Percentiles rank a stretch among this genome's conserved stretches.
Evolutionary conservation across 1,140 invertebrate genomes (phyloP).

Genomic region (Venustaconcha ellipsiformis): DNA sequence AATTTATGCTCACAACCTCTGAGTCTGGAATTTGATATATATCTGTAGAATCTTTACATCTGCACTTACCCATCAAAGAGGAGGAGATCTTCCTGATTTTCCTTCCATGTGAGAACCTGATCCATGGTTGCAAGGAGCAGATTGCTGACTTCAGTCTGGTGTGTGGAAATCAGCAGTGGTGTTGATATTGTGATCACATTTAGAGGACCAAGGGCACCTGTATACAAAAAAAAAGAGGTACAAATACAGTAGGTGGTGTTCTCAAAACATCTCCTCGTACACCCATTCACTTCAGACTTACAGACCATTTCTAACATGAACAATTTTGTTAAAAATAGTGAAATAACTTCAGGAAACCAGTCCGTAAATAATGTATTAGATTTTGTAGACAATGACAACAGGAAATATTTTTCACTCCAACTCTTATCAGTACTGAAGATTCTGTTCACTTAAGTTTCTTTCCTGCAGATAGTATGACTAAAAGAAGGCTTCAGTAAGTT

Average conservation of each 20-base stretch:
- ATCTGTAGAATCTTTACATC: background rate
- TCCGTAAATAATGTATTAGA: too few species aligned
- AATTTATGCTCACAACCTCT: too few species aligned
- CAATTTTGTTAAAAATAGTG: too few species aligned
- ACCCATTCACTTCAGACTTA: background rate
- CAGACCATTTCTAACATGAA: too few species aligned
- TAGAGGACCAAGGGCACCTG: constrained; percentile 42
- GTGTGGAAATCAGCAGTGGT: background rate
- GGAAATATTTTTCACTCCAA: too few species aligned
- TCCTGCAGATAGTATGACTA: too few species aligned
- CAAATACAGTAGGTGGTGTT: background rate
- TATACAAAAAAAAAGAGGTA: background rate
- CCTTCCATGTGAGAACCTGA: constrained; percentile 47
- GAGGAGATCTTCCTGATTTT: constrained; percentile 40
- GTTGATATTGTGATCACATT: constrained; percentile 24
- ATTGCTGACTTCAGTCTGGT: constrained; percentile 17
- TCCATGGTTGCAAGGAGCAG: constrained; percentile 25
- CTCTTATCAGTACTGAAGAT: too few species aligned
- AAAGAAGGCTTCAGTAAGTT: too few species aligned
- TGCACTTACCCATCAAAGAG: constrained; percentile 39
- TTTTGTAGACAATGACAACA: too few species aligned
- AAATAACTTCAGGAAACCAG: too few species aligned
- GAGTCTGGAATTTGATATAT: too few species aligned
- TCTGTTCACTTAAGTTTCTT: too few species aligned
- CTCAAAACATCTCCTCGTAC: background rate